Conservation (phyloP, 2,888 invertebrate genomes). For the Dioctria linearis region DNA sequence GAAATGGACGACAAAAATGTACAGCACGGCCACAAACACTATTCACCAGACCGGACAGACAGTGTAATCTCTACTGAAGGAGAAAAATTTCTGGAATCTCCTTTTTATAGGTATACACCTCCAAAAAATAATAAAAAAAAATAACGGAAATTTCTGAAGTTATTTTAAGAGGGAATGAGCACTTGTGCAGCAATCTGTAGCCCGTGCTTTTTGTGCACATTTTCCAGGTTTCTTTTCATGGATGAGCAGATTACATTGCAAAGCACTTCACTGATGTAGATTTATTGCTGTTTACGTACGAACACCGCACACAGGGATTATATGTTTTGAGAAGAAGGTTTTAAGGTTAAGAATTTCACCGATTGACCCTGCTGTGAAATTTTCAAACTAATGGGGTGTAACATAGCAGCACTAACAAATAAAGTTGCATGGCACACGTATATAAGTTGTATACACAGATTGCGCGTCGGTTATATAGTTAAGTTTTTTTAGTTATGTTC, state of each 20-base stretch:
- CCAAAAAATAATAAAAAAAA: no score
- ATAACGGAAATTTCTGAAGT: no score
- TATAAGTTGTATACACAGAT: no score
- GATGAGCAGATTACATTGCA: constrained; percentile 33
- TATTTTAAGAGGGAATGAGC: no score
- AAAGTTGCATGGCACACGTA: no score
- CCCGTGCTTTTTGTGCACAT: background rate
- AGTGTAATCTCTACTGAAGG: background rate
- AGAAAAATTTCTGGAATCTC: background rate
- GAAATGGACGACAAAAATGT: no score
- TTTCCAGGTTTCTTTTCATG: constrained; percentile 14
- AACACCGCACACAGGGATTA: constrained; percentile 17
- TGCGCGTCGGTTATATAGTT: no score
- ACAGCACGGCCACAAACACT: no score
- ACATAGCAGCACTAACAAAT: no score
- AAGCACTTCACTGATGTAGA: constrained; percentile 20
- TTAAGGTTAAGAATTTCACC: background rate
- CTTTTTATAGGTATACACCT: background rate
- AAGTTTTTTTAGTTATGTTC: no score
- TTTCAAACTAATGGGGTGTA: constrained; percentile 22
- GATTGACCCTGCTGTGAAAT: constrained; percentile 10
- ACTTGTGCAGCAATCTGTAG: background rate
- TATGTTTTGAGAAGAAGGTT: constrained; percentile 8
- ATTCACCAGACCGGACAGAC: background rate
- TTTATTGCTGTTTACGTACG: constrained; percentile 28